Evolutionary conservation across 2,888 invertebrate genomes (phyloP).

Genomic region (Cremastobaeus sp.): DNA sequence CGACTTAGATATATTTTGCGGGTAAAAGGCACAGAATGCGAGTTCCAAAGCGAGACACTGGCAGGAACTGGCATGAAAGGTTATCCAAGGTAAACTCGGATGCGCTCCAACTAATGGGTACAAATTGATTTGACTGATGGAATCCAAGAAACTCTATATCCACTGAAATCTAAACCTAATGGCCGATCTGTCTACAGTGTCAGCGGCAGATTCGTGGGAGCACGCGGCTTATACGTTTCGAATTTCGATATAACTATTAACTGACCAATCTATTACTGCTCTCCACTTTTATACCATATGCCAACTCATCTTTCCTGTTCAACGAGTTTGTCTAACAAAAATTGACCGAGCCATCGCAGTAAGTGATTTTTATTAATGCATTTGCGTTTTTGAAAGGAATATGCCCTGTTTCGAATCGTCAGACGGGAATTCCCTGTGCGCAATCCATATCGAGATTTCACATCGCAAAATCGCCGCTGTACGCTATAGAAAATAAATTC

Average conservation of each 20-base stretch:
- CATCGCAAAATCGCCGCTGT: too few species aligned
- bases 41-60: conserved; percentile 36
- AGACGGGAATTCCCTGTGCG: too few species aligned
- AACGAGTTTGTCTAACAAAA: too few species aligned
- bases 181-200: conserved; percentile 77
- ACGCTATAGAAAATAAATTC: too few species aligned
- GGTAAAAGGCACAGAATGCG: conserved; percentile 34
- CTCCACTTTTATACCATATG: conserved; percentile 44
- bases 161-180: conserved; percentile 74
- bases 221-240: conserved; percentile 39
- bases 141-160: conserved; percentile 76
- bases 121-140: conserved; percentile 77
- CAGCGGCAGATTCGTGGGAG: conserved; percentile 69
- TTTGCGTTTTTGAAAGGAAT: too few species aligned
- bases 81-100: conserved; percentile 62
- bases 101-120: conserved; percentile 73
- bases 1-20: conserved; percentile 31
- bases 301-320: conserved; percentile 11
- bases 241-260: conserved; percentile 55
- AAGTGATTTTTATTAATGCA: too few species aligned
- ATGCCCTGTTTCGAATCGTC: too few species aligned
- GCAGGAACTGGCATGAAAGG: conserved; percentile 56
- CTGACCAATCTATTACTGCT: conserved; percentile 52
- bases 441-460: too few species aligned
- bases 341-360: too few species aligned